Base-by-base conservation (phyloP, 2,888 invertebrate genomes). In the Sarcophaga rosellei region DNA sequence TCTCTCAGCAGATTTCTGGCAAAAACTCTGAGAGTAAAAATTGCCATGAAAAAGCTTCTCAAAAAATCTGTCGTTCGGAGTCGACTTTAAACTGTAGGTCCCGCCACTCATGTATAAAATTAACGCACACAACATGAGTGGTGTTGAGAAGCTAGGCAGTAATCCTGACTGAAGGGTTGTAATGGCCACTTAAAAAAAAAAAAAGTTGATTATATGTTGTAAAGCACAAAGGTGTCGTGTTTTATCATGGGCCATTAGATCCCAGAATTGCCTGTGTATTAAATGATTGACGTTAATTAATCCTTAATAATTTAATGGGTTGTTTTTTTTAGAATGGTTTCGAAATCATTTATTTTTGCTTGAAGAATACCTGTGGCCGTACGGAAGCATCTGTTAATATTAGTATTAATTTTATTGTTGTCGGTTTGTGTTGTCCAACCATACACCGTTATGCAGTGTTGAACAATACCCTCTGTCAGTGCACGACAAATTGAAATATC, bases 281-380 rank as follows among this genome's bases (percentile, higher is more conserved):
- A 0, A 6, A 6, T 35, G 35, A 35, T 35, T 35, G 35, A 35
- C 6, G 6, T 35, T 35, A 6, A 35, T 35, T 35, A 35, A 35
- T 35, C 35, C 35, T 35, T 35, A 35, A 35, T 35, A 35, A 35
- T 35, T 35, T 35, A 35, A 6, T 35, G 15, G 70, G n/a, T n/a
- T 70, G 70, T 57, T 57, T 70, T 57, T 57, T 70, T 70, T 35
- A 70, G 10, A 4, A 70, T 23, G 4, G 5, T 25, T 4, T 70
- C 70, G 59, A 70, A 57, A 17, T 57, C 57, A 70, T 69, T 77
- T 69, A 77, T 77, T 77, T 77, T 77, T 25, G 61, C 59, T 45
- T 61, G 57, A 1, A 77, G 45, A 20, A 79, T 23, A 8, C 78
- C 63, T 6, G 78, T 35, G 4, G 70, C 47, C 20, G 70, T 79